phyloP scores from a whole-genome alignment of 37 sponge, comb jelly and placozoan species.

The Spongilla lacustris region DNA sequence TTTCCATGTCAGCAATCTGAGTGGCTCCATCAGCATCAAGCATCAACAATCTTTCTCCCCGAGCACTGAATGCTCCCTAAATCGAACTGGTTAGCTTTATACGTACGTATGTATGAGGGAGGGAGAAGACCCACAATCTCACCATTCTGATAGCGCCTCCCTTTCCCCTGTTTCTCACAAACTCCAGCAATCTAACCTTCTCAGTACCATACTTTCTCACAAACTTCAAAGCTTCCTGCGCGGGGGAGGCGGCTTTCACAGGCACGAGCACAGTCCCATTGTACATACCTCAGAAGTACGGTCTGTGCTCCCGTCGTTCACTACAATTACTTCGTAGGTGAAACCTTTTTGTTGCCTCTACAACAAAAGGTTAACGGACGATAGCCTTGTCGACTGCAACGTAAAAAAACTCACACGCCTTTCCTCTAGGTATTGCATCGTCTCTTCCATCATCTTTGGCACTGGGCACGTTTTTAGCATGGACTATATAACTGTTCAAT shows the following conservation, averaged over 20 bases:
- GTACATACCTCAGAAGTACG: constrained; percentile 69
- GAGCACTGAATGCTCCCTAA: constrained; percentile 92
- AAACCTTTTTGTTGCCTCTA: constrained; percentile 19
- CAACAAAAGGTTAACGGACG: not conserved
- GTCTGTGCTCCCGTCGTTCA: constrained; percentile 98
- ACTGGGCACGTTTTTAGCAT: constrained; percentile 30
- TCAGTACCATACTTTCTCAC: constrained; percentile 75
- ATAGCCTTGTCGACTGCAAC: constrained; percentile 9
- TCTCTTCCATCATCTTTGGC: constrained; percentile 88
- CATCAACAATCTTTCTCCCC: constrained; percentile 85
- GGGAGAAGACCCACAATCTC: not conserved
- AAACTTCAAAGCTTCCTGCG: constrained; percentile 84
- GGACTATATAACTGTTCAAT: not conserved
- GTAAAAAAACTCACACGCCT: constrained; percentile 32
- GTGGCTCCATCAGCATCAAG: constrained; percentile 99
- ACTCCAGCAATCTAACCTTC: constrained; percentile 85
- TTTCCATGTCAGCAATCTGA: constrained; percentile 75
- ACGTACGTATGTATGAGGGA: not conserved
- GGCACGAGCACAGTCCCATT: not conserved
- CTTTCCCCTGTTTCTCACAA: constrained; percentile 92
- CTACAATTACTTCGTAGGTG: constrained; percentile 90
- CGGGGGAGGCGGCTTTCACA: not conserved
- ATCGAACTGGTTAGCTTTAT: not conserved
- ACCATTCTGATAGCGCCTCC: constrained; percentile 98
- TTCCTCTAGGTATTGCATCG: constrained; percentile 72